Base-by-base conservation (phyloP, 2,888 invertebrate species). In the Nephrotoma guestfalica region DNA sequence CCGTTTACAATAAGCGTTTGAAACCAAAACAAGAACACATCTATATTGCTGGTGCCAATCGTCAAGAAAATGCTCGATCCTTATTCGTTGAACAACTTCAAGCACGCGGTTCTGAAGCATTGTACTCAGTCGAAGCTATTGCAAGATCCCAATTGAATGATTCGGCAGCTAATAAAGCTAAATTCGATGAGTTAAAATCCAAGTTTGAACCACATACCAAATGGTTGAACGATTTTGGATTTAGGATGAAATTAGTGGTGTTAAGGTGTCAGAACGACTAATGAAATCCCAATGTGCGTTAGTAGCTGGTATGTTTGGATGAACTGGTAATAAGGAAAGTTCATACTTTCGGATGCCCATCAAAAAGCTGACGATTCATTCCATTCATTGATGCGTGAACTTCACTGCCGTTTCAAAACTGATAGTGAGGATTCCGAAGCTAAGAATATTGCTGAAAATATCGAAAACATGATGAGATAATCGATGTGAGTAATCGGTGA, bases 271-370 rank as follows among this genome's bases (percentile, higher is more conserved):
- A 3, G 97, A 98, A 89, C 94, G 98, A 87, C 93, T 99, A 87
- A 94, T 95, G 87, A 96, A 95, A 89, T 98, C 99, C 6, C 99
- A 99, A 0, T 98, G 98, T 91, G 99, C 98, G 86, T 93, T 99
- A 86, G 98, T 99, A 86, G 99, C 99, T 88, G 96, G 97, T 87
- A 96, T 97, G 93, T 99, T 98, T 92, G 99, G 99, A 89, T 99
- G 99, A 99, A 98, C 99, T 89, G 99, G 99, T 89, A 99, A 99
- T 92, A 99, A 99, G 99, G 99, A 99, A 93, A 94, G 99, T 86
- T 94, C 99, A 88, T 98, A 88, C 92, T 96, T 88, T 96, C 97
- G 85, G 99, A 99, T 92, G 98, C 99, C 15, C 99, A 99, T 92
- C 98, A 98, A 91, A 99, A 99, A 91, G 91, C 95, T 4, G 97